Evolutionary conservation across 1,140 invertebrate genomes (phyloP).

Genomic region (Octopus sinensis): DNA sequence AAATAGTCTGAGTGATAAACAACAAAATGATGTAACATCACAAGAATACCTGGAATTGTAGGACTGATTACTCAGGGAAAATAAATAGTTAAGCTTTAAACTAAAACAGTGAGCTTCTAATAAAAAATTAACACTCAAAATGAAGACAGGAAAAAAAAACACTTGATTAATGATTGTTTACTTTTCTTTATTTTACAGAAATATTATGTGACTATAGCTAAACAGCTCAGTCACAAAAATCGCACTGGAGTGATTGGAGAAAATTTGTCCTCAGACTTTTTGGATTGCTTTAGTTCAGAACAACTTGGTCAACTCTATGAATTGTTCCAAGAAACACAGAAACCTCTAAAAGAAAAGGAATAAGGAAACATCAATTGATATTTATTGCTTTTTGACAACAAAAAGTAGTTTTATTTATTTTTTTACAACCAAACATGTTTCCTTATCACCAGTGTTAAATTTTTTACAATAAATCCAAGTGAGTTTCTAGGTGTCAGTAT

Average conservation of each 20-base stretch:
- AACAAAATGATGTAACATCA: no score
- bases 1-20: no score
- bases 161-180: background rate
- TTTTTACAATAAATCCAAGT: no score
- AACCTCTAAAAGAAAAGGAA: constrained; percentile 21
- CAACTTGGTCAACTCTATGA: constrained; percentile 45
- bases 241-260: constrained; percentile 36
- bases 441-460: no score
- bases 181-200: constrained; percentile 38
- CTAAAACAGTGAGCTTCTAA: background rate
- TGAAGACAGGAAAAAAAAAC: background rate
- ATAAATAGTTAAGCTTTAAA: background rate
- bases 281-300: constrained; percentile 46
- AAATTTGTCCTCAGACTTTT: constrained; percentile 38
- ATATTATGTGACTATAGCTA: constrained; percentile 47
- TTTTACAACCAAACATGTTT: no score
- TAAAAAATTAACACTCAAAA: background rate
- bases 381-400: no score
- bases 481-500: no score
- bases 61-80: background rate
- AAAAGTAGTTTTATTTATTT: no score
- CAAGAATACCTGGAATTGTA: no score
- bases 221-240: constrained; percentile 38
- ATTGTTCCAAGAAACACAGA: constrained; percentile 37
- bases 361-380: no score